phyloP scores from a whole-genome alignment of 1,140 invertebrate species.

The Euwallacea similis region DNA sequence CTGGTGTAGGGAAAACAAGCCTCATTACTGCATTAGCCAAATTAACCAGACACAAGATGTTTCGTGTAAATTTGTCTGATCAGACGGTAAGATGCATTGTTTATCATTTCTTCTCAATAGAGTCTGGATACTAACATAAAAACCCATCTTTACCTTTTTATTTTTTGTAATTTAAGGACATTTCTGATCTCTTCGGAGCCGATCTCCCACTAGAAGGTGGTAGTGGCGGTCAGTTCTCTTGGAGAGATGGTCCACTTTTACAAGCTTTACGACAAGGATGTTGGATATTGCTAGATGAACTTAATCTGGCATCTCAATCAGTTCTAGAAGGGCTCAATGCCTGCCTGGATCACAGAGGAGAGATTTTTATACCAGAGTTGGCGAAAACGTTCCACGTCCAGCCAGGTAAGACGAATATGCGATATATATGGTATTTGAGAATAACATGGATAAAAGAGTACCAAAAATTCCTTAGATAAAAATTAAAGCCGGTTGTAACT shows the following conservation, averaged over 20 bases:
- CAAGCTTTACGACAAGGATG: constrained; percentile 88
- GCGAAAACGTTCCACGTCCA: constrained; percentile 82
- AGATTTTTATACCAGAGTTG: constrained; percentile 95
- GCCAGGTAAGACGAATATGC: constrained; percentile 55
- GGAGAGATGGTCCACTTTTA: constrained; percentile 95
- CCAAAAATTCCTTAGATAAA: too few relatives aligned
- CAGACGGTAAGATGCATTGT: constrained; percentile 76
- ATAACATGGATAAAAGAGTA: too few relatives aligned
- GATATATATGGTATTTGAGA: neutral
- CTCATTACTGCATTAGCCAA: constrained; percentile 90
- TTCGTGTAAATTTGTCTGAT: constrained; percentile 96
- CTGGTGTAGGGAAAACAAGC: constrained; percentile 98
- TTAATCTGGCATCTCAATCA: constrained; percentile 97
- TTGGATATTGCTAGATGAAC: constrained; percentile 98
- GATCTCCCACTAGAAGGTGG: constrained; percentile 94
- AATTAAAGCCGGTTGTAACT: too few relatives aligned
- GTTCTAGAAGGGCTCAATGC: constrained; percentile 98
- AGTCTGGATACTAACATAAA: too few relatives aligned
- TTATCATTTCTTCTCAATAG: neutral
- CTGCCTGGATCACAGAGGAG: constrained; percentile 95
- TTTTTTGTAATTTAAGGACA: constrained; percentile 66
- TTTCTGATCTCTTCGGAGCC: constrained; percentile 96
- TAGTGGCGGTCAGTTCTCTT: constrained; percentile 83
- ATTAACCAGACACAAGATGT: constrained; percentile 77
- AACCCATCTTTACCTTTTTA: too few relatives aligned